Evolutionary conservation across 2,797 vertebrate genomes (phyloP), one percentile per base, ranked within the genome.

Genomic region (Periparus ater): DNA sequence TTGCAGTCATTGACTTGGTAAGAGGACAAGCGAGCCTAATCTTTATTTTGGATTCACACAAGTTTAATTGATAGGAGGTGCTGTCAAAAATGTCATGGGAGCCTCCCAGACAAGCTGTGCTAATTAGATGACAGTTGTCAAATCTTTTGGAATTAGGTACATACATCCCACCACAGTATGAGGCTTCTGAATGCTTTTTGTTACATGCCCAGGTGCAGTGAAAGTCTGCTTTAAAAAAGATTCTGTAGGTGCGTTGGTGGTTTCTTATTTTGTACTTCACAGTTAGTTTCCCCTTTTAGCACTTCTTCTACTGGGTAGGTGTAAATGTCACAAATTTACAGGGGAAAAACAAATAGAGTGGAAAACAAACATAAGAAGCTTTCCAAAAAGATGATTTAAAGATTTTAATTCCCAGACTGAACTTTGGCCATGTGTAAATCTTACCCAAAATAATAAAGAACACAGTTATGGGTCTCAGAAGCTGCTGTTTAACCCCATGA

Each of bases 401-500:
- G 27, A 21, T 76, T 80, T 90, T 72, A 82, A 82, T 93, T 61
- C 47, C n/a, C 60, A 18, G 15, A 14, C 15, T 68, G 29, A 88
- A 65, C 45, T 78, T 62, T 32, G 62, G 66, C 79, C 36, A 10
- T 84, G 58, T 70, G 50, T 72, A 95, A 92, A 90, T 94, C 71
- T 89, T 71, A 70, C 5, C 44, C 32, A 42, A 71, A 80, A 61
- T 74, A 85, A 71, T 77, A 60, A 91, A 63, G 86, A 79, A 73
- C 71, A 61, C 36, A 87, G 79, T 94, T 72, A 70, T 2, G 1
- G 42, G 42, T 85, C 70, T 85, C 60, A 55, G 55, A 90, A 72
- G 70, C 60, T 84, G 75, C 78, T 70, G 66, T 92, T 96, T 95
- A 79, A 90, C 74, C 72, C 85, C 65, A 34, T 61, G 51, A 92